phyloP scores from a whole-genome alignment of 2,113 vertebrate genomes.

The Nibea albiflora region DNA sequence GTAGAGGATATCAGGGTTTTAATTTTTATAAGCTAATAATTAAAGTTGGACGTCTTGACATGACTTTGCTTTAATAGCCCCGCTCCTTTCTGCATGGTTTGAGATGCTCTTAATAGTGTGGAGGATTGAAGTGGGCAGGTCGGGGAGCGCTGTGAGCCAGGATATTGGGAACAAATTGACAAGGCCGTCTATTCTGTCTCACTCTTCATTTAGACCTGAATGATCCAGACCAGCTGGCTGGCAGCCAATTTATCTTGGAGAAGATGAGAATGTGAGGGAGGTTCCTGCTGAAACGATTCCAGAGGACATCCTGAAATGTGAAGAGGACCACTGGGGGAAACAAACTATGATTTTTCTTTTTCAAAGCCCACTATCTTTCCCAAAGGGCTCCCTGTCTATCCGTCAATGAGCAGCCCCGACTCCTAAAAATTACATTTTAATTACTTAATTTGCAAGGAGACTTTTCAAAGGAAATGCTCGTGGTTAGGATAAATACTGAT shows the following conservation, averaged over 20 bases:
- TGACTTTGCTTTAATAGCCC: slow-evolving; percentile 65
- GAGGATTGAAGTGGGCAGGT: slow-evolving; percentile 77
- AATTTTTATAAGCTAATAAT: slow-evolving; percentile 67
- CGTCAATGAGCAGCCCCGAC: not conserved
- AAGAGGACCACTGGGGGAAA: slow-evolving; percentile 20
- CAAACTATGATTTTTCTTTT: slow-evolving; percentile 34
- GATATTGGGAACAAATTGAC: slow-evolving; percentile 85
- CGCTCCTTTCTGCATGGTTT: slow-evolving; percentile 62
- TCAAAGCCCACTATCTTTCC: slow-evolving; percentile 6
- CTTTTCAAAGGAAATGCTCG: not conserved
- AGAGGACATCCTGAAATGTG: slow-evolving; percentile 64
- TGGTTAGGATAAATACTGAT: not conserved
- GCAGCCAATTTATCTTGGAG: slow-evolving; percentile 83
- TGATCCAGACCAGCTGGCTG: slow-evolving; percentile 76
- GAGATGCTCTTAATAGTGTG: slow-evolving; percentile 73
- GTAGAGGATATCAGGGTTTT: slow-evolving; percentile 40
- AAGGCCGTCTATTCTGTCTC: slow-evolving; percentile 78
- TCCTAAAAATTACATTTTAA: not conserved
- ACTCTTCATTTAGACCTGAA: slow-evolving; percentile 82
- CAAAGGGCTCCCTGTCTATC: not conserved
- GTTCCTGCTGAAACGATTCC: slow-evolving; percentile 67
- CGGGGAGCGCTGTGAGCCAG: slow-evolving; percentile 65
- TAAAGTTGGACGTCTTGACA: slow-evolving; percentile 55
- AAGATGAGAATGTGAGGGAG: slow-evolving; percentile 77
- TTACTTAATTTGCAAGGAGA: not conserved